These are phyloP conservation scores for Lydus trimaculatus DNA, from an alignment of 2,888 invertebrate genomes.

Conservation along the genomic window DNA sequence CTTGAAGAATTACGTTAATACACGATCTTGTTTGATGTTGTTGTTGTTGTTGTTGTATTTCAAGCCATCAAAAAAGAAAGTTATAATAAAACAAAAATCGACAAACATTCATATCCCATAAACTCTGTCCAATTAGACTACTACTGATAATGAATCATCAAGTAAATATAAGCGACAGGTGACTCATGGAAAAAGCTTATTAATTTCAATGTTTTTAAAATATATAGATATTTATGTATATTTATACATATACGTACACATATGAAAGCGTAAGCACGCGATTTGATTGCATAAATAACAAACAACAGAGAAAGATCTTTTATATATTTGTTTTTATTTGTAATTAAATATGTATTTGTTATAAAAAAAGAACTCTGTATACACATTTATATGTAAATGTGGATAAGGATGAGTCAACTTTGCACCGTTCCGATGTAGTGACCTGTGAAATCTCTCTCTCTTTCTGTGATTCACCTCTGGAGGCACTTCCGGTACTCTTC, in stretches of 20 bases:
- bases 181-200: slow-evolving; percentile 4
- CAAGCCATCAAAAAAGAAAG: not conserved
- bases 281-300: not conserved
- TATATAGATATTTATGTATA: not conserved
- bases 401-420: slow-evolving; percentile 28
- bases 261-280: not conserved
- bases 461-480: slow-evolving; percentile 38
- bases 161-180: slow-evolving; percentile 2
- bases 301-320: not conserved
- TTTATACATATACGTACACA: too few species aligned
- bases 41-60: not conserved
- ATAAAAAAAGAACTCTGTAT: not conserved
- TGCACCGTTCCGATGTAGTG: slow-evolving; percentile 33
- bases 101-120: not conserved
- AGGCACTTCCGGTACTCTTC: slow-evolving; percentile 40
- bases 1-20: not conserved
- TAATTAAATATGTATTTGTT: not conserved
- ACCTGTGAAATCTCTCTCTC: slow-evolving; percentile 34
- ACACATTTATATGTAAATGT: not conserved
- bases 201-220: not conserved
- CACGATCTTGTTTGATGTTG: not conserved
- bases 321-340: not conserved
- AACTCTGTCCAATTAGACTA: not conserved
- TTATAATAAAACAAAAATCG: not conserved
- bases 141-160: not conserved